Conservation (phyloP, 2,113 vertebrate species). For the Electrona antarctica region DNA sequence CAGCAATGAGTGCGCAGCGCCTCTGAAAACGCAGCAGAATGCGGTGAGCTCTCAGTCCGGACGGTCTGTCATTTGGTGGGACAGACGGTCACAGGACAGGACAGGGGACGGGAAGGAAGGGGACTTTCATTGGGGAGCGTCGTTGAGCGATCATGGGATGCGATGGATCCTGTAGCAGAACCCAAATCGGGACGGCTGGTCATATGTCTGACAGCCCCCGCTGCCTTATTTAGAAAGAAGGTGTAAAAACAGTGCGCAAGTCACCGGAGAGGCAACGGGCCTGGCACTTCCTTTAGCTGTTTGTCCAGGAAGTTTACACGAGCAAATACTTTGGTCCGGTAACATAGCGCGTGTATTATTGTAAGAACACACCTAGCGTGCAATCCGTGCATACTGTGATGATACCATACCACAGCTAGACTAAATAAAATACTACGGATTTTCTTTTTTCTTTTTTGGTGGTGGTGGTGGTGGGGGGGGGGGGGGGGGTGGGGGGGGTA, state of each 20-base stretch:
- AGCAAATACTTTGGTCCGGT: constrained; percentile 60
- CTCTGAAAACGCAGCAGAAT: constrained; percentile 65
- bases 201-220: constrained; percentile 76
- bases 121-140: constrained; percentile 77
- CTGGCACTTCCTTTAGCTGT: constrained; percentile 76
- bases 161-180: constrained; percentile 79
- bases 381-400: constrained; percentile 27
- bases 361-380: constrained; percentile 37
- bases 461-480: no score
- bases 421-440: constrained; percentile 39
- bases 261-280: constrained; percentile 82
- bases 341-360: constrained; percentile 64
- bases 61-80: constrained; percentile 68
- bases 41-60: constrained; percentile 45
- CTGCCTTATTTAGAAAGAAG: constrained; percentile 93
- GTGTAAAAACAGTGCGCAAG: constrained; percentile 84
- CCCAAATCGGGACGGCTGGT: constrained; percentile 81
- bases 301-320: constrained; percentile 73
- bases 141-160: constrained; percentile 77
- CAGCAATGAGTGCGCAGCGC: constrained; percentile 61
- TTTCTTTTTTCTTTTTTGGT: neutral
- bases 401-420: constrained; percentile 28
- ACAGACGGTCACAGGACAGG: constrained; percentile 12
- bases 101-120: constrained; percentile 6
- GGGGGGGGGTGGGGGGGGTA: no score